phyloP scores from a whole-genome alignment of 2,888 invertebrate species.

The Torymus auratus region DNA sequence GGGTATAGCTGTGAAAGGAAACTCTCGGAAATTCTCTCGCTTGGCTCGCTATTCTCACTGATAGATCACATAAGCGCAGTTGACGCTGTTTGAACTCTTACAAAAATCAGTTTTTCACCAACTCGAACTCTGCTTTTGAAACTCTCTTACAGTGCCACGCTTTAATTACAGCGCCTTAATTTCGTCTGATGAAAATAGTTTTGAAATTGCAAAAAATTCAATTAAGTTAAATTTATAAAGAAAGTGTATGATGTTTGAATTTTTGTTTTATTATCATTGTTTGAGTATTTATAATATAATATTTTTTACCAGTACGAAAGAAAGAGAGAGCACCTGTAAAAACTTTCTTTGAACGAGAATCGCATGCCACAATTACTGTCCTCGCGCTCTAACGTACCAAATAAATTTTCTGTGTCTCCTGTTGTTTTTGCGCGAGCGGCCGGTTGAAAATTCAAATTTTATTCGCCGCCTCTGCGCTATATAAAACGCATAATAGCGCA shows the following conservation, averaged over 20 bases:
- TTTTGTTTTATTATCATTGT: too few species aligned
- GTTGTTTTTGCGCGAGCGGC: slow-evolving; percentile 6
- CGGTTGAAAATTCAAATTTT: slow-evolving; percentile 54
- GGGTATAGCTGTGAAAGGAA: slow-evolving; percentile 15
- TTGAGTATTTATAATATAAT: not conserved
- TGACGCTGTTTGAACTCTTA: too few species aligned
- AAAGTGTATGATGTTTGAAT: too few species aligned
- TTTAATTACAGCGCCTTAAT: too few species aligned
- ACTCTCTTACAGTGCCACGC: too few species aligned
- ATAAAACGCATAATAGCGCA: slow-evolving; percentile 49
- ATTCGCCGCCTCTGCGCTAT: slow-evolving; percentile 34
- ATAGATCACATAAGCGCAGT: not conserved
- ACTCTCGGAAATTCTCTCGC: slow-evolving; percentile 17
- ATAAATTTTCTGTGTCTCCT: slow-evolving; percentile 43
- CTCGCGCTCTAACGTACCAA: not conserved
- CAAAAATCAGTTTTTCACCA: not conserved
- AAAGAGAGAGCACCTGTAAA: too few species aligned
- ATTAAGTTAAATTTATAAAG: too few species aligned
- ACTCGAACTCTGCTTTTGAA: not conserved
- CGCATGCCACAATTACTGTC: not conserved
- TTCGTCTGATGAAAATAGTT: too few species aligned
- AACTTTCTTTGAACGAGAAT: too few species aligned
- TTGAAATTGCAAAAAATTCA: too few species aligned
- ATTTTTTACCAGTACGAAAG: not conserved
- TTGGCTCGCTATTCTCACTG: not conserved